phyloP scores from a whole-genome alignment of 2,888 invertebrate species.

The Cyaniris semiargus region DNA sequence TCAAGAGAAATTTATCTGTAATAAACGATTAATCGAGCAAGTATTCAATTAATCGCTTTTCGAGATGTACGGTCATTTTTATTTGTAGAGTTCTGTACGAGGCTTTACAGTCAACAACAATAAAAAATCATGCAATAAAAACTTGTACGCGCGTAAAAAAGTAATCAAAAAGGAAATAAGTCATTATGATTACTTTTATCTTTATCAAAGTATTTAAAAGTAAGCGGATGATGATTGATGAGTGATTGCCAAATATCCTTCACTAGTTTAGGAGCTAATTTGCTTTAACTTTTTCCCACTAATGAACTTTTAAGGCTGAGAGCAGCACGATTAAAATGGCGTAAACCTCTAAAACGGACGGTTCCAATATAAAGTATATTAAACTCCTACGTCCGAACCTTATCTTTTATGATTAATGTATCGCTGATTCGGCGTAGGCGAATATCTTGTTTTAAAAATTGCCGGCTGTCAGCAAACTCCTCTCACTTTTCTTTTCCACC shows the following conservation, averaged over 20 bases:
- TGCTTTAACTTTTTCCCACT: neutral
- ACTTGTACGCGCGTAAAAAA: no score
- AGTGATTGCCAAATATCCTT: neutral
- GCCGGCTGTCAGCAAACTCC: neutral
- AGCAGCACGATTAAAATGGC: neutral
- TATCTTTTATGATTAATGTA: constrained; percentile 12
- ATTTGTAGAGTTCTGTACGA: no score
- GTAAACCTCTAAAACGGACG: neutral
- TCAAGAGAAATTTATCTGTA: neutral
- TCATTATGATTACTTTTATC: neutral
- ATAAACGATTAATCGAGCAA: neutral
- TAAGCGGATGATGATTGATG: neutral
- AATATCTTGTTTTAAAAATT: neutral
- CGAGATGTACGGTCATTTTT: no score
- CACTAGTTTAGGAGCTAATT: neutral
- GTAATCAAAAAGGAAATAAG: no score
- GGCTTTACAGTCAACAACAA: neutral
- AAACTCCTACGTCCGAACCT: constrained; percentile 1
- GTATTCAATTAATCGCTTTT: neutral
- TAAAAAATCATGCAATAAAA: neutral
- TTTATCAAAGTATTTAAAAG: neutral
- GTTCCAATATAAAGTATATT: neutral
- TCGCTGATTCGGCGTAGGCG: neutral
- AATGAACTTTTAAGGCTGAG: neutral
- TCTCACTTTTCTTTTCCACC: constrained; percentile 1